Conservation (phyloP, 2,113 vertebrate species). For the Rissa tridactyla region DNA sequence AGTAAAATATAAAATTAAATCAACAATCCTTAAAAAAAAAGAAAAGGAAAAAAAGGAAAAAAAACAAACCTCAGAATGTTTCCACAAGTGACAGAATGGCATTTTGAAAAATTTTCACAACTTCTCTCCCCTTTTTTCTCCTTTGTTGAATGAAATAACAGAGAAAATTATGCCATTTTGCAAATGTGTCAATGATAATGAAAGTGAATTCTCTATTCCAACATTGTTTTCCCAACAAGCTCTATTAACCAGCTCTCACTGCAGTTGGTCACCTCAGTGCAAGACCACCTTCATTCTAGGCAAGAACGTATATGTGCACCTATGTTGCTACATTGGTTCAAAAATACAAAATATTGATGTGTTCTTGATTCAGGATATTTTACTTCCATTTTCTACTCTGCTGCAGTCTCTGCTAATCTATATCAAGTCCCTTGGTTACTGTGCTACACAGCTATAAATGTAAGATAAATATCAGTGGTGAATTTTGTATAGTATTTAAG, state of each 20-base stretch:
- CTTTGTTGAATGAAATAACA: background rate
- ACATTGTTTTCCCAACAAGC: background rate
- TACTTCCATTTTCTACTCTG: background rate
- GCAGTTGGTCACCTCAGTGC: background rate
- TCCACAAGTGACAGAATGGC: background rate
- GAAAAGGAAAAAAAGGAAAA: background rate
- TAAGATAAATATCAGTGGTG: background rate
- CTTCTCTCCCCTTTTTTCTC: background rate
- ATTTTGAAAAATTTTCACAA: background rate
- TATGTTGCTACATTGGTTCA: background rate
- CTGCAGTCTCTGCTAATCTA: background rate
- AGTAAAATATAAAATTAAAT: background rate
- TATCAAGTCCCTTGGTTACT: background rate
- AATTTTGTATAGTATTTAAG: background rate
- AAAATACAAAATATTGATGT: background rate
- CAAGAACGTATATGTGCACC: background rate
- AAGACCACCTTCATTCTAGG: background rate
- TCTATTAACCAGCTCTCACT: background rate
- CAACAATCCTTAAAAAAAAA: background rate
- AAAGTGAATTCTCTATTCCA: background rate
- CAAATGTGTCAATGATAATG: background rate
- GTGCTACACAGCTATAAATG: background rate
- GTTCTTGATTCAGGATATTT: background rate
- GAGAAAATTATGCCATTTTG: background rate
- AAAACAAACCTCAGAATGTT: background rate